A percentile compares a stretch with the other conserved stretches of the same genome.
Evolutionary conservation across 1,140 invertebrate genomes (phyloP).

Genomic region (Macrobrachium rosenbergii): DNA sequence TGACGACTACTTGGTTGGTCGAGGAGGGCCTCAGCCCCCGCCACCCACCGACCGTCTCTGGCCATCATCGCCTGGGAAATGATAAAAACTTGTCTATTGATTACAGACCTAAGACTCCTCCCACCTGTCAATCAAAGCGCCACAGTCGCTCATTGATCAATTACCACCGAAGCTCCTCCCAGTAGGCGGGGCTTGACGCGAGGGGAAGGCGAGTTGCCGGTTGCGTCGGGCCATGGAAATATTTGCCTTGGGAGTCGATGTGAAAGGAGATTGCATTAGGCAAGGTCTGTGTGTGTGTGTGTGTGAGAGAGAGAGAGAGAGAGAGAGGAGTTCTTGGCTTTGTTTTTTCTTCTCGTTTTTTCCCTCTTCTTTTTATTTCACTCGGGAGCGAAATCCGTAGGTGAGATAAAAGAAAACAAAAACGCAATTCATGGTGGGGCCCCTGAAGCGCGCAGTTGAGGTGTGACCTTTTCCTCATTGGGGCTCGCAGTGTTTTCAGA

Average conservation of each 20-base stretch:
- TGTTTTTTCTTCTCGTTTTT: no score
- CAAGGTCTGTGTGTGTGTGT: no score
- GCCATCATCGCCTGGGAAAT: slow-evolving; percentile 48
- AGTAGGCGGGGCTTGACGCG: slow-evolving; percentile 41
- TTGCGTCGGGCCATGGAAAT: background rate
- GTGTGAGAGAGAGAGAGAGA: no score
- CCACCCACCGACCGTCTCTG: slow-evolving; percentile 28
- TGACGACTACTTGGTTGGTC: background rate
- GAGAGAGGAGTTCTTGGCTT: no score
- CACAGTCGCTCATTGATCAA: slow-evolving; percentile 59
- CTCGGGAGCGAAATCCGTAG: no score
- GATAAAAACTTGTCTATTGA: slow-evolving; percentile 55
- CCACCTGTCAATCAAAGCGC: slow-evolving; percentile 56
- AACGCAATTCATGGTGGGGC: no score
- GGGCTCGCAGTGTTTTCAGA: no score
- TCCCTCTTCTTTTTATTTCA: no score
- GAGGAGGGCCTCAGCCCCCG: slow-evolving; percentile 6
- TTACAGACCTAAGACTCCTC: slow-evolving; percentile 45
- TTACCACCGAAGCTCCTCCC: slow-evolving; percentile 43
- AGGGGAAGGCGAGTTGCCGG: background rate
- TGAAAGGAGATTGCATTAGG: no score
- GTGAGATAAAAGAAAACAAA: no score
- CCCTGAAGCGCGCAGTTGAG: no score
- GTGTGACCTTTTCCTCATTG: no score
- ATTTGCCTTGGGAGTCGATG: background rate